Evolutionary conservation across 1,140 invertebrate genomes (phyloP), one percentile per base, ranked within the genome.

Genomic region (Heliconius congener): DNA sequence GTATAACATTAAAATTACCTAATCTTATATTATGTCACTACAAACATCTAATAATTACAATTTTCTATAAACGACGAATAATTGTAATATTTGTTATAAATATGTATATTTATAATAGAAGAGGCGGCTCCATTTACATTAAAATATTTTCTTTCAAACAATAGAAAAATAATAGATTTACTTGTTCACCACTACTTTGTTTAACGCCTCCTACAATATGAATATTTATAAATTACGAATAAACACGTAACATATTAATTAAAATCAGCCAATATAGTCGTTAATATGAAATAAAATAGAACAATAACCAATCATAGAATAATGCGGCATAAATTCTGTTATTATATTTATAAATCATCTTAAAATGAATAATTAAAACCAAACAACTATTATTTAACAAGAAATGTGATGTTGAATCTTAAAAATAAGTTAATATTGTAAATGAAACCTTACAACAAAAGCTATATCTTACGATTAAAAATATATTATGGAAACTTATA

Each of bases 111-210:
- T 85, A 87, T 84, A 86, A 84, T 89, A 87, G 84, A 90, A 92
- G 87, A 94, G 92, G 91, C 92, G 92, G 91, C 91, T 90, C 87
- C 92, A 91, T 87, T 92, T 91, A 84, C 86, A 88, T 85, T 89
- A 85, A 79, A 66, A 82, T 88, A 82, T 71, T 76, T 55, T 71
- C 37, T 77, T 73, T 66, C 18, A 66, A 66, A 66, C 60, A 66
- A 66, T 66, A 66, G 60, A 66, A 66, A 66, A 66, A 66, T 30
- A 66, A 66, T 66, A 66, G 27, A 66, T 66, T 66, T 66, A 66
- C 60, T 66, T 66, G 60, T 66, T 60, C 23, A 8, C 55, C n/a
- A 66, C 23, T 23, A 57, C 55, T 57, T 66, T 30, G 60, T 66
- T 60, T 66, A 16, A 66, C 27, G 60, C 60, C 60, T 66, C 60